Evolutionary conservation across 2,888 invertebrate genomes (phyloP).

Genomic region (Helobdella robusta): DNA sequence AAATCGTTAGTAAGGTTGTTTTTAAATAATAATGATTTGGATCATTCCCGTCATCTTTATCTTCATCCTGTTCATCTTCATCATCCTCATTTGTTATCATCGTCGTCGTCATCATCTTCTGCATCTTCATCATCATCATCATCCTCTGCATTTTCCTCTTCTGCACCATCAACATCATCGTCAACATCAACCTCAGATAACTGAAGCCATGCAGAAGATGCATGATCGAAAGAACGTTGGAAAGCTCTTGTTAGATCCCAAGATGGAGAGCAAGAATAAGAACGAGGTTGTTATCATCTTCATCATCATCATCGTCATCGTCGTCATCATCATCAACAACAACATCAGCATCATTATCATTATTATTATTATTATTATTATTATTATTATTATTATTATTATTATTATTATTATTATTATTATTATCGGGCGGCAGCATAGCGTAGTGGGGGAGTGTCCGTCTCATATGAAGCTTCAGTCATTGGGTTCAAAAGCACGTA

Average conservation of each 20-base stretch:
- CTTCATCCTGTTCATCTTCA: too few species aligned
- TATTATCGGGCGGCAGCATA: too few species aligned
- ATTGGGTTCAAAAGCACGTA: too few species aligned
- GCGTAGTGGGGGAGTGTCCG: too few species aligned
- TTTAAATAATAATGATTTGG: too few species aligned
- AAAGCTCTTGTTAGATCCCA: constrained; percentile 71
- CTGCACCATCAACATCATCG: background rate
- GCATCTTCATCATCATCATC: background rate
- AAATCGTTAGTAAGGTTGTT: too few species aligned
- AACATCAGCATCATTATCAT: background rate
- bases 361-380: background rate
- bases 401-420: background rate
- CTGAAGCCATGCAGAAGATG: constrained; percentile 83
- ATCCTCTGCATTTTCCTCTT: background rate
- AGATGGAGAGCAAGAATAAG: constrained; percentile 46
- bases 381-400: background rate
- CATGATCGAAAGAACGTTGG: constrained; percentile 83
- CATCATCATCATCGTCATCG: constrained; percentile 3
- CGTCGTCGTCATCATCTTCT: background rate
- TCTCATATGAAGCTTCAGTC: too few species aligned
- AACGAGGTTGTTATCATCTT: constrained; percentile 27
- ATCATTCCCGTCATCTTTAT: too few species aligned
- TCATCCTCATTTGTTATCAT: background rate
- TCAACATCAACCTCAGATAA: constrained; percentile 55
- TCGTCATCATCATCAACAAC: background rate